phyloP scores from a whole-genome alignment of 2,113 vertebrate species.

The Sigmodon hispidus region DNA sequence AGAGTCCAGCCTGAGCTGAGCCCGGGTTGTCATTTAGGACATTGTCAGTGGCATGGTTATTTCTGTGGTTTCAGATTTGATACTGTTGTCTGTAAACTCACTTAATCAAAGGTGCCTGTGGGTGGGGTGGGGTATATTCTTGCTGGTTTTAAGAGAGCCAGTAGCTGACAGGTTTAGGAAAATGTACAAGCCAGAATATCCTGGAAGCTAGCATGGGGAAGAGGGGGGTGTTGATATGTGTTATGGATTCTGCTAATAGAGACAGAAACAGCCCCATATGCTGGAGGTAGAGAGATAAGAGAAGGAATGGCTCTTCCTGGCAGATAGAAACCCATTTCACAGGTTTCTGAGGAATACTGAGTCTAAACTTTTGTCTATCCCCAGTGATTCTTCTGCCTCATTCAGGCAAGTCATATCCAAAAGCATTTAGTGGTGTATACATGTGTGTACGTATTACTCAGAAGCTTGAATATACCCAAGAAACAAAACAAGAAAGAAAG shows the following conservation, averaged over 20 bases:
- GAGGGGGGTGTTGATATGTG: neutral
- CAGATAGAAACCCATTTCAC: neutral
- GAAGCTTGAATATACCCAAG: neutral
- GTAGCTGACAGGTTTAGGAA: neutral
- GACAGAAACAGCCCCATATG: neutral
- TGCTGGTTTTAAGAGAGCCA: neutral
- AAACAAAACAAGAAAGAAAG: neutral
- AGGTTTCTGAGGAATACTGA: neutral
- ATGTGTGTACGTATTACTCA: neutral
- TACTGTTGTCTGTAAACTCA: neutral
- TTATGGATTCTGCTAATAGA: neutral
- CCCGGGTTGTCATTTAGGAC: neutral
- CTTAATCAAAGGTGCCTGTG: constrained; percentile 7
- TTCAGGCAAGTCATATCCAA: constrained; percentile 22
- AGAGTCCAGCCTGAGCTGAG: neutral
- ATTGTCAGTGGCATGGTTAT: neutral
- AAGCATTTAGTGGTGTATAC: constrained; percentile 21
- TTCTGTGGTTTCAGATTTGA: neutral
- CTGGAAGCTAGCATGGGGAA: neutral
- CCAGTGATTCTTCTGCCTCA: neutral
- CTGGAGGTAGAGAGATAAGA: neutral
- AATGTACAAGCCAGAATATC: neutral
- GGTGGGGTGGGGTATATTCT: too few species aligned
- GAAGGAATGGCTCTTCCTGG: neutral
- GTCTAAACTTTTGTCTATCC: neutral